Conservation (phyloP, 2,113 vertebrate species). For the Marmota monax region DNA sequence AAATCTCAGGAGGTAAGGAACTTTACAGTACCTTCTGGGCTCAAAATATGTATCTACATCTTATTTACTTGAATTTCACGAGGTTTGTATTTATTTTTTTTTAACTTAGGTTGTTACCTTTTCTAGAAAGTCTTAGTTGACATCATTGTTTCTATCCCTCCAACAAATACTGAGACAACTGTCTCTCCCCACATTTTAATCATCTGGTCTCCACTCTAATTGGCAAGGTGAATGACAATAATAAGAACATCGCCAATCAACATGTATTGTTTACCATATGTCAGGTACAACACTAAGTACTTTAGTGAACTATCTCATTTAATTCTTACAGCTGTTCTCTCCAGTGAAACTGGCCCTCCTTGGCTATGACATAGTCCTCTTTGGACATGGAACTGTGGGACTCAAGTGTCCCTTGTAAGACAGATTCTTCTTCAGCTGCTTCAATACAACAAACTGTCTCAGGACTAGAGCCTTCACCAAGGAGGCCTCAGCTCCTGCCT, state of each 20-base stretch:
- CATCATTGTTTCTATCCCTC: neutral
- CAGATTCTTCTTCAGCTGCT: neutral
- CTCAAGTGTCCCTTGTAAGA: fast-evolving
- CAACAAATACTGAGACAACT: neutral
- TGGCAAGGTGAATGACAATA: neutral
- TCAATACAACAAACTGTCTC: neutral
- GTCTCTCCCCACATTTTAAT: neutral
- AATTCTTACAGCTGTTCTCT: neutral
- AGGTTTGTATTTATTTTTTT: neutral
- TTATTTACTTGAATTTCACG: neutral
- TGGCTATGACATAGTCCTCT: neutral
- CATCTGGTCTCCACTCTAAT: neutral
- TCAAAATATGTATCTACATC: neutral
- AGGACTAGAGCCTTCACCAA: fast-evolving
- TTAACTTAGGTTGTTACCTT: neutral
- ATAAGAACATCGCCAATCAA: neutral
- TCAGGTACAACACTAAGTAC: neutral
- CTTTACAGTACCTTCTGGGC: neutral
- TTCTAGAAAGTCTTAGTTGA: neutral
- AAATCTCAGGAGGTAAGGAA: neutral
- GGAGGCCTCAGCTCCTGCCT: neutral
- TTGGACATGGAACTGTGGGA: fast-evolving
- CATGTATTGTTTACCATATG: neutral
- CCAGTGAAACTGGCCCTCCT: too few species aligned
- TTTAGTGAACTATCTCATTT: neutral